These are phyloP conservation scores for Fistularia tabacaria DNA, from an alignment of 2,797 vertebrate genomes.

Conservation along the genomic window DNA sequence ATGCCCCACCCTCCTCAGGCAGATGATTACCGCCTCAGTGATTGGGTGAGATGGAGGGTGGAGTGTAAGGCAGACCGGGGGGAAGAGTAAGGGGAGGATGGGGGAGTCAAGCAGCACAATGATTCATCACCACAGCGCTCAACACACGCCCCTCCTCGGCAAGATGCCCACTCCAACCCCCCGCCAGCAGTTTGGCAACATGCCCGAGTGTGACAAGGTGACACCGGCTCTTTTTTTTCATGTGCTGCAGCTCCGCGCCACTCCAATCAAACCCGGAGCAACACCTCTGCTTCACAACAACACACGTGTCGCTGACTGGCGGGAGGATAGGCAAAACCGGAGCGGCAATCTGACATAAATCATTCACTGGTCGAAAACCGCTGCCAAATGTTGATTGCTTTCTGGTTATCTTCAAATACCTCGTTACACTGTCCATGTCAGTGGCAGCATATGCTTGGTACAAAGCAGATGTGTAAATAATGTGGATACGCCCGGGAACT, in stretches of 20 bases:
- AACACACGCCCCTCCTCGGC: conserved; percentile 51
- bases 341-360: conserved; percentile 62
- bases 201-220: conserved; percentile 81
- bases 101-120: conserved; percentile 48
- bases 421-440: conserved; percentile 55
- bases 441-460: conserved; percentile 49
- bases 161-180: conserved; percentile 53
- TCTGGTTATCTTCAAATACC: conserved; percentile 62
- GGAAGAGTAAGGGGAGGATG: conserved; percentile 6
- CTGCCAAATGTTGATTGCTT: conserved; percentile 65
- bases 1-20: conserved; percentile 65
- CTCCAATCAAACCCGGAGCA: conserved; percentile 60
- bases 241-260: conserved; percentile 56
- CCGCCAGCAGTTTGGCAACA: conserved; percentile 67
- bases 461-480: conserved; percentile 27
- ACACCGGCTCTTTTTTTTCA: conserved; percentile 69
- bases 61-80: conserved; percentile 39
- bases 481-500: conserved; percentile 11
- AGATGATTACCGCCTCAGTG: conserved; percentile 73
- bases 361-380: conserved; percentile 60
- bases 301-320: conserved; percentile 50
- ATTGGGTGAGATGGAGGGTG: conserved; percentile 58
- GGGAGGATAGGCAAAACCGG: conserved; percentile 46
- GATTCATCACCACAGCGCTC: conserved; percentile 67
- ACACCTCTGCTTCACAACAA: conserved; percentile 58